Percentiles rank a stretch among this genome's conserved stretches.
Evolutionary conservation across 2,888 invertebrate genomes (phyloP).

Genomic region (Drosophila nigritarsus): DNA sequence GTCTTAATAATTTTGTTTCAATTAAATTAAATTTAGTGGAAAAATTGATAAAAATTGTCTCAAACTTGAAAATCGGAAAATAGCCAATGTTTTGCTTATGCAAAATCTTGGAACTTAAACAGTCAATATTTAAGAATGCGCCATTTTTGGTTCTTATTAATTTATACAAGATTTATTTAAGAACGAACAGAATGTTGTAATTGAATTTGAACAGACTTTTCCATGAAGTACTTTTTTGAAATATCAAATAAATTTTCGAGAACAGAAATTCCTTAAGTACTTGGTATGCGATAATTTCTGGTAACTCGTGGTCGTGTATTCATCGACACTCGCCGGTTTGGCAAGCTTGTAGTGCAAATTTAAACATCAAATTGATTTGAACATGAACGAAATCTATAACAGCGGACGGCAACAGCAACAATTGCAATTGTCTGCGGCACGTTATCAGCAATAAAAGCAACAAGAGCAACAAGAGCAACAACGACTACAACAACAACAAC

Average conservation of each 20-base stretch:
- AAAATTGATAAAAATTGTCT: neutral
- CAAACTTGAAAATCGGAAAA: neutral
- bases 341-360: conserved; percentile 57
- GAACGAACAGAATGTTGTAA: neutral
- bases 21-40: neutral
- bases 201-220: neutral
- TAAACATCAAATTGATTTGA: conserved; percentile 64
- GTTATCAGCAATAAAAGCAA: conserved; percentile 55
- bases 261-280: neutral
- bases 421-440: conserved; percentile 69
- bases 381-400: conserved; percentile 64
- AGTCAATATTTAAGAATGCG: neutral
- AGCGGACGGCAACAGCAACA: conserved; percentile 40
- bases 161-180: neutral
- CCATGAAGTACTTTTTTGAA: no score
- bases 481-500: conserved; percentile 21
- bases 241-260: no score
- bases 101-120: neutral
- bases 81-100: neutral
- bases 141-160: no score
- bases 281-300: conserved; percentile 27
- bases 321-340: conserved; percentile 5
- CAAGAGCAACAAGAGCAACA: conserved; percentile 19
- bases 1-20: neutral
- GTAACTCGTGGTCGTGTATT: conserved; percentile 4